A percentile compares a stretch with the other conserved stretches of the same genome.
Evolutionary conservation across 2,113 vertebrate genomes (phyloP).

Genomic region (Hiodon alosoides): DNA sequence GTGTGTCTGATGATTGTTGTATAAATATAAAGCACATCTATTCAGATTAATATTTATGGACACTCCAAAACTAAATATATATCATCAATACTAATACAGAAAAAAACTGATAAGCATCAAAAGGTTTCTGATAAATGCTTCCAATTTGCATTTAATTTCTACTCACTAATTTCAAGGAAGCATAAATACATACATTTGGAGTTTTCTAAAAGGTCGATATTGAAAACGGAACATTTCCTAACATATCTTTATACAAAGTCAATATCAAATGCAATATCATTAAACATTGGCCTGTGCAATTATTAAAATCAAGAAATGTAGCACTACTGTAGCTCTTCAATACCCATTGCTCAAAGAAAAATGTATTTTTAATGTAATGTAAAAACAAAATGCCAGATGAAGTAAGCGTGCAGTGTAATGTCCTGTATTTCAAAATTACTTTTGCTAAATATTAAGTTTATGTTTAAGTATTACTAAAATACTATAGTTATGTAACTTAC

Average conservation of each 20-base stretch:
- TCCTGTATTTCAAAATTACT: too few relatives aligned
- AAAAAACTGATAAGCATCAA: slow-evolving; percentile 25
- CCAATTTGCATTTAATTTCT: slow-evolving; percentile 26
- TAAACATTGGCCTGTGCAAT: background rate
- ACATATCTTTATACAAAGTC: slow-evolving; percentile 21
- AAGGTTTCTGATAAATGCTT: slow-evolving; percentile 24
- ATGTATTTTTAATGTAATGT: background rate
- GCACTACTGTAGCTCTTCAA: background rate
- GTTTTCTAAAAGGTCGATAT: slow-evolving; percentile 14
- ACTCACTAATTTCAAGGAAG: slow-evolving; percentile 12
- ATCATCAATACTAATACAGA: slow-evolving; percentile 8
- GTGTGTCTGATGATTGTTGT: background rate
- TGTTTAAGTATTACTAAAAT: background rate
- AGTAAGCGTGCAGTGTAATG: too few relatives aligned
- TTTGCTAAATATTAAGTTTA: too few relatives aligned
- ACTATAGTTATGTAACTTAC: background rate
- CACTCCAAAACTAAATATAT: slow-evolving; percentile 24
- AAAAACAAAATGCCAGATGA: background rate
- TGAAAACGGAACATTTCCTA: background rate
- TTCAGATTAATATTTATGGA: slow-evolving; percentile 10
- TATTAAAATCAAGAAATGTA: slow-evolving; percentile 4
- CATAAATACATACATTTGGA: slow-evolving; percentile 3
- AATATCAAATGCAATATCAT: slow-evolving; percentile 16
- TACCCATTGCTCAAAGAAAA: too few relatives aligned
- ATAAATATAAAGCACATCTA: slow-evolving; percentile 5